Conservation (phyloP, 2,797 vertebrate species). For the Mus caroli region DNA sequence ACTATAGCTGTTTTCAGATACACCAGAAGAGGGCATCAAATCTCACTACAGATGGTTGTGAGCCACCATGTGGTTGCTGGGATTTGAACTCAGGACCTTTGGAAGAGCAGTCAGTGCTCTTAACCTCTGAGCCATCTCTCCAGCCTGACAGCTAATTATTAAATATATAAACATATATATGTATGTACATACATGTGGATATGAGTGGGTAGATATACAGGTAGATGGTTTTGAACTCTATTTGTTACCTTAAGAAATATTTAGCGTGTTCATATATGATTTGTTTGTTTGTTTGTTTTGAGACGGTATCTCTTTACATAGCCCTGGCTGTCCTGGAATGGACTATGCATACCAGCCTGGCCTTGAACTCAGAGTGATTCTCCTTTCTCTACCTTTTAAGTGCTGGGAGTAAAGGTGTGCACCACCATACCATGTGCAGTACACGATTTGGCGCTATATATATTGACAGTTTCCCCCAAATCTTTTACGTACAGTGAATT, state of each 20-base stretch:
- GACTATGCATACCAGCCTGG: background rate
- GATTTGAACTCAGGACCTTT: no score
- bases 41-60: no score
- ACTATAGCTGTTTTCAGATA: no score
- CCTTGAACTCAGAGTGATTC: background rate
- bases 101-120: no score
- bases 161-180: background rate
- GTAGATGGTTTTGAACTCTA: background rate
- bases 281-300: background rate
- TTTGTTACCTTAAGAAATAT: slow-evolving; percentile 12
- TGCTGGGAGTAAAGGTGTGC: background rate
- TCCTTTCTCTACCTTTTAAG: background rate
- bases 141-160: background rate
- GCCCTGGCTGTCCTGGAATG: background rate
- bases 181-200: background rate
- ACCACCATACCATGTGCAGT: background rate
- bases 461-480: background rate
- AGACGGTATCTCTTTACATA: no score
- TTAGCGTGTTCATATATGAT: background rate
- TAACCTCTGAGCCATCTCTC: no score
- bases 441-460: background rate
- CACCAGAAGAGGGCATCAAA: no score
- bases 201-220: background rate
- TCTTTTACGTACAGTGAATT: slow-evolving; percentile 93
- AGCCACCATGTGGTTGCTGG: no score